Conservation (phyloP, 2,797 vertebrate species). For the Catharus ustulatus region DNA sequence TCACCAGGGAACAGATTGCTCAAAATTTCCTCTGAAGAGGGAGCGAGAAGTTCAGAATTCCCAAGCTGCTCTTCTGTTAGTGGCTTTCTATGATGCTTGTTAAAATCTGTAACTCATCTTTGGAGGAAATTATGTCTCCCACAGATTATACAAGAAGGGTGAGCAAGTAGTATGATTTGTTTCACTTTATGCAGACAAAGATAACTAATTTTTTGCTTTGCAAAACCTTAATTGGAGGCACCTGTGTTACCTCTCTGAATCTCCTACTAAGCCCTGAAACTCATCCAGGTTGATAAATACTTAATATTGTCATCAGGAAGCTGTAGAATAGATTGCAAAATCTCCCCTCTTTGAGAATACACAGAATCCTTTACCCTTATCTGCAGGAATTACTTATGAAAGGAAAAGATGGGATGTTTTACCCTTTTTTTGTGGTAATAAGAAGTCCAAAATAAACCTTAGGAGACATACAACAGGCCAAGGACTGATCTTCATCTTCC, state of each 20-base stretch:
- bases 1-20: not conserved
- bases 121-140: not conserved
- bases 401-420: not conserved
- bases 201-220: not conserved
- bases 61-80: not conserved
- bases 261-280: not conserved
- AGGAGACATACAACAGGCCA: not conserved
- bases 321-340: not conserved
- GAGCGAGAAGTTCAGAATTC: not conserved
- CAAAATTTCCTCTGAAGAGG: not conserved
- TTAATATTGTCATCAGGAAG: not conserved
- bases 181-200: not conserved
- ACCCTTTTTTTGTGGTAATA: not conserved
- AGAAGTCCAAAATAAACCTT: not conserved
- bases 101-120: not conserved
- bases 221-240: not conserved
- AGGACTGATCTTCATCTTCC: not conserved
- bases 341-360: not conserved
- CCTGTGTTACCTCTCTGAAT: not conserved
- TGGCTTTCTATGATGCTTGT: not conserved
- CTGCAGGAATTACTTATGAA: not conserved
- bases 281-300: not conserved
- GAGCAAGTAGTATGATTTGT: accelerated
- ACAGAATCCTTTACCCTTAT: not conserved
- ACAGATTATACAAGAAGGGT: not conserved